These are phyloP conservation scores for Beris morrisii DNA, from an alignment of 2,888 invertebrate genomes.

Conservation along the genomic window DNA sequence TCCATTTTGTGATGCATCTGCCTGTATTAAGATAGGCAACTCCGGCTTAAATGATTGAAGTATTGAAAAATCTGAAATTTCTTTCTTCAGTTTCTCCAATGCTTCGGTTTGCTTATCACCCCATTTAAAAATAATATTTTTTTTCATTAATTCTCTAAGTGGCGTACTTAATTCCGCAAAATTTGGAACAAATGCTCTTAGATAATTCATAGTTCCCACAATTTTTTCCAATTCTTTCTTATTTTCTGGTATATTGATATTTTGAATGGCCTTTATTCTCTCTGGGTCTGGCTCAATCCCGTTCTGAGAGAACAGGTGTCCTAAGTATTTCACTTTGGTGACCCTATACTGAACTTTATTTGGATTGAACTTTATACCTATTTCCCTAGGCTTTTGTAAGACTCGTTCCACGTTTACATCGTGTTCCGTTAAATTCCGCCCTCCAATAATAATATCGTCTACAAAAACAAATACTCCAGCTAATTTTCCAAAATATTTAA, in stretches of 20 bases:
- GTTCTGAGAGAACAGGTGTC: conserved; percentile 36
- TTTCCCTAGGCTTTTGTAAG: conserved; percentile 39
- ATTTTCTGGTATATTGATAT: conserved; percentile 13
- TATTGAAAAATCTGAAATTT: too few species aligned
- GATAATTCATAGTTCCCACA: conserved; percentile 14
- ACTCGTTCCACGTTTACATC: conserved; percentile 42
- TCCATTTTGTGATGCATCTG: too few species aligned
- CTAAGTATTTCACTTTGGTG: conserved; percentile 43
- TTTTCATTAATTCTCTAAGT: not conserved
- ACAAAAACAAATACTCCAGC: conserved; percentile 45
- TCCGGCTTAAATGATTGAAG: too few species aligned
- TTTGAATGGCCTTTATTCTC: conserved; percentile 31
- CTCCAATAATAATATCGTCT: conserved; percentile 44
- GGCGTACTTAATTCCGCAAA: not conserved
- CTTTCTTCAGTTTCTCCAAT: too few species aligned
- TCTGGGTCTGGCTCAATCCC: conserved; percentile 35
- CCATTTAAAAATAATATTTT: conserved; percentile 1
- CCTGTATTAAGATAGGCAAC: too few species aligned
- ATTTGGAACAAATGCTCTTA: conserved; percentile 8
- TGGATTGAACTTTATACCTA: conserved; percentile 46
- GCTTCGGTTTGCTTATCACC: not conserved
- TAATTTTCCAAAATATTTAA: conserved; percentile 40
- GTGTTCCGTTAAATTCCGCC: conserved; percentile 39
- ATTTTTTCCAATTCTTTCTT: conserved; percentile 34
- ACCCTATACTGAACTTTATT: conserved; percentile 38